Base-by-base conservation (phyloP, 2,888 invertebrate species). In the Ophioninae sp. region DNA sequence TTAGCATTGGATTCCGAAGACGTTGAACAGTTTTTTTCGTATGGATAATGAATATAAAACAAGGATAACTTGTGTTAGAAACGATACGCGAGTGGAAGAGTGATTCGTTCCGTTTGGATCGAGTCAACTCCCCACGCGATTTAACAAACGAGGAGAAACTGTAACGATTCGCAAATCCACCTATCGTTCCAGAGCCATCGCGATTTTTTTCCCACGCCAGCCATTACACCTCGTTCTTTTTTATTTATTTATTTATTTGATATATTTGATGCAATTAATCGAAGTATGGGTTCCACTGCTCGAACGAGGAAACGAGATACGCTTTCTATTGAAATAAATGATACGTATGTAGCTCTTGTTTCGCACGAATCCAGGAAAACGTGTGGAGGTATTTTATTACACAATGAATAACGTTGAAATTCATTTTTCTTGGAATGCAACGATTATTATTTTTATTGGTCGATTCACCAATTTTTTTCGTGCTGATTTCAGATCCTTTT, bases 21-120 rank as follows among this genome's bases (percentile, higher is more conserved):
- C 23, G 17, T 41, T 10, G 41, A 21, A 13, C 50, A 69, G 8
- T 70, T 59, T 39, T 7, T 50, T 30, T 30, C n/a, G 30, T 30
- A 69, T 30, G 0, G 13, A 0, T 17, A 64, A n/a, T 8, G 17
- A 21, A 30, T 21, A 69, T 79, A 68, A 59, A 69, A 37, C 64
- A 39, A 65, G 50, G 70, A 74, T 65, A 59, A 59, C 44, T 57
- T 74, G 79, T 64, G 74, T 74, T 69, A 70, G 23, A 74, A 44
- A 44, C 30, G 23, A 79, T 79, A 79, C 69, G 74, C 74, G 79
- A 75, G 59, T 70, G 59, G 69, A 69, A 82, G 61, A 37, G 23
- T 79, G 20, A 70, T 79, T 82, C 61, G 21, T 69, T 75, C 50
- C n/a, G 74, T 20, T 59, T 70, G 70, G 74, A 82, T 82, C 65